These are phyloP conservation scores for Lydus trimaculatus DNA, from an alignment of 2,888 invertebrate species.

Conservation along the genomic window DNA sequence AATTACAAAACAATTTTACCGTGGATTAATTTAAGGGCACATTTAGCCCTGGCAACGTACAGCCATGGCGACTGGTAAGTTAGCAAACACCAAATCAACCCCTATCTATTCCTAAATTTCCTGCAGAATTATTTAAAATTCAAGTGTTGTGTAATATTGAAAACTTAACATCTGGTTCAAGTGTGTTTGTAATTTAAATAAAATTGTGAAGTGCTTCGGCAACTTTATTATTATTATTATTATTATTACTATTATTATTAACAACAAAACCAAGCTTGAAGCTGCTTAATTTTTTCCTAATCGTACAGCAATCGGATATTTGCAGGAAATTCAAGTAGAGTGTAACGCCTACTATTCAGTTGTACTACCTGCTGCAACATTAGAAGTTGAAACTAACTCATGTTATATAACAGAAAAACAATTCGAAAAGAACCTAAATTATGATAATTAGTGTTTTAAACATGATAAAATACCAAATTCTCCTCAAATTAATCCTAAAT, in stretches of 20 bases:
- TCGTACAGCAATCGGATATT: not conserved
- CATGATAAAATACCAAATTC: conserved; percentile 9
- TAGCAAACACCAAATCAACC: conserved; percentile 24
- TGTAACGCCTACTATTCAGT: conserved; percentile 15
- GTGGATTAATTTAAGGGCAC: conserved; percentile 49
- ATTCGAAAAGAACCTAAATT: conserved; percentile 21
- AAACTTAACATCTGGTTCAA: conserved; percentile 14
- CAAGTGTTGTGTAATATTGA: conserved; percentile 13
- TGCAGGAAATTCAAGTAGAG: conserved; percentile 14
- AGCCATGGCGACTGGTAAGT: conserved; percentile 54
- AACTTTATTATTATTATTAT: no score
- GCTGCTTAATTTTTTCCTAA: not conserved
- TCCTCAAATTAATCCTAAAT: conserved; percentile 1
- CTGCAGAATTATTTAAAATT: not conserved
- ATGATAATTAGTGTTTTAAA: conserved; percentile 12
- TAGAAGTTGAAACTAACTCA: conserved; percentile 20
- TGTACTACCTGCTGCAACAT: not conserved
- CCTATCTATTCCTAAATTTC: not conserved
- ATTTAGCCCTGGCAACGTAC: conserved; percentile 48
- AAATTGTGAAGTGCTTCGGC: conserved; percentile 18
- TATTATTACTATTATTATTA: no score
- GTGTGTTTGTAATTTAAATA: conserved; percentile 7
- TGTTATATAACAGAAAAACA: conserved; percentile 18
- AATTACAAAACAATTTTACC: conserved; percentile 38
- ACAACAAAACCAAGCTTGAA: conserved; percentile 9